Conservation (phyloP, 2,797 vertebrate genomes). For the Cynodonichthys magdalenae region DNA sequence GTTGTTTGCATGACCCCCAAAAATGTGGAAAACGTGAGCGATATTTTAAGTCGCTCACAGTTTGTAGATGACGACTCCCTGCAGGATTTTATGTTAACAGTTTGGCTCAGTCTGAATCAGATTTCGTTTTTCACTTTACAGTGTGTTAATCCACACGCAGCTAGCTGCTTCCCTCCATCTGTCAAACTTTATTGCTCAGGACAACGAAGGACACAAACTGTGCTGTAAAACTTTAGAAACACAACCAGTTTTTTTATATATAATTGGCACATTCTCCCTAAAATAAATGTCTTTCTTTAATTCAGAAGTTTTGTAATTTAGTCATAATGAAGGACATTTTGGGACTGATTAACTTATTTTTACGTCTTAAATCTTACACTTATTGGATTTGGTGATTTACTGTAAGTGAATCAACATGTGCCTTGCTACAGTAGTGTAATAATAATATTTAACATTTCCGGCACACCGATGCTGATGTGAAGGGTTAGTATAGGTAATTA, state of each 20-base stretch:
- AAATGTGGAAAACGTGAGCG: slow-evolving; percentile 36
- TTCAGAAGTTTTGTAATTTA: not conserved
- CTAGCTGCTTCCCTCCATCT: slow-evolving; percentile 46
- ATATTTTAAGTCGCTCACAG: slow-evolving; percentile 28
- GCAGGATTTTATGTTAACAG: slow-evolving; percentile 58
- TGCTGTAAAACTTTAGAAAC: slow-evolving; percentile 5
- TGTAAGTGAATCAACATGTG: no score
- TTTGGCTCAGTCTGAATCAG: slow-evolving; percentile 30
- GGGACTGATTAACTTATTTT: no score
- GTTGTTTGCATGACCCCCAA: slow-evolving; percentile 16
- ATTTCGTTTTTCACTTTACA: slow-evolving; percentile 1
- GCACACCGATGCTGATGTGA: no score
- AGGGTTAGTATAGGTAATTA: no score
- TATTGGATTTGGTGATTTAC: no score
- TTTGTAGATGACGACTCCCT: slow-evolving; percentile 35
- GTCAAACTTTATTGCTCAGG: slow-evolving; percentile 32
- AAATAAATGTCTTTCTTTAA: not conserved
- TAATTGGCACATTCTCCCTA: not conserved
- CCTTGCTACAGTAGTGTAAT: no score
- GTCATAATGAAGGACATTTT: not conserved
- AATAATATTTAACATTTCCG: no score
- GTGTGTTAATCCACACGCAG: slow-evolving; percentile 48
- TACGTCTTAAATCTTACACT: no score
- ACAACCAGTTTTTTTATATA: not conserved
- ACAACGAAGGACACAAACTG: slow-evolving; percentile 20